Evolutionary conservation across 2,797 vertebrate genomes (phyloP).

Genomic region (Columba guinea): DNA sequence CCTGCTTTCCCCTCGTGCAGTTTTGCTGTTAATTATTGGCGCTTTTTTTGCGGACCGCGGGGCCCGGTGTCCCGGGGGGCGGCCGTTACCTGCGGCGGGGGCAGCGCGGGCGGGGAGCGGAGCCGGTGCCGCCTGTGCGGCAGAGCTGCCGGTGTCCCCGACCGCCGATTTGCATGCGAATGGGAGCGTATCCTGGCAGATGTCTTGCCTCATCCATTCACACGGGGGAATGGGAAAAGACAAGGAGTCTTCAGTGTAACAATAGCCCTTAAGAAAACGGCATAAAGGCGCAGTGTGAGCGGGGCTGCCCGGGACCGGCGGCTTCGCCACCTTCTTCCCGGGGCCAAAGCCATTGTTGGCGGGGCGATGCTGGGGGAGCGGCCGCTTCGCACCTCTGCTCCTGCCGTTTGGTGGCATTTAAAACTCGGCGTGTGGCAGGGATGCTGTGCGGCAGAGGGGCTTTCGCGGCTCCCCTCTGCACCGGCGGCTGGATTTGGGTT

Average conservation of each 20-base stretch:
- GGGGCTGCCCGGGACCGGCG: constrained; percentile 39
- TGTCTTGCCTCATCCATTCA: constrained; percentile 84
- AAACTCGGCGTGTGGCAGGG: neutral
- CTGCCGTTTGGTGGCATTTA: neutral
- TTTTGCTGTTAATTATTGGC: neutral
- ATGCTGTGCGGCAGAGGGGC: neutral
- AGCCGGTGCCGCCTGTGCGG: constrained; percentile 23
- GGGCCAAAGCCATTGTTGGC: neutral
- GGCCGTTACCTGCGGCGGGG: neutral
- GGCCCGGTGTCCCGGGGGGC: neutral
- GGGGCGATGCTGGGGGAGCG: neutral
- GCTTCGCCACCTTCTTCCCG: constrained; percentile 49
- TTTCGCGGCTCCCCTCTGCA: too few species aligned
- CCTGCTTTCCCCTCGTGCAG: neutral
- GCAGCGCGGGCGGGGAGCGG: neutral
- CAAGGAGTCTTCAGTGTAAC: constrained; percentile 74
- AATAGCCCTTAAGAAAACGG: constrained; percentile 75
- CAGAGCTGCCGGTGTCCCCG: constrained; percentile 45
- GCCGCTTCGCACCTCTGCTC: constrained; percentile 4
- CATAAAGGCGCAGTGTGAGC: constrained; percentile 77
- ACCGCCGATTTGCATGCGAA: constrained; percentile 90
- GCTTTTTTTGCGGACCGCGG: neutral
- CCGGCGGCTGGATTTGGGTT: neutral
- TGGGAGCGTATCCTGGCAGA: constrained; percentile 84
- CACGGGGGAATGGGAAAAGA: constrained; percentile 76